Conservation (phyloP, 2,113 vertebrate species). For the Buteo buteo region DNA sequence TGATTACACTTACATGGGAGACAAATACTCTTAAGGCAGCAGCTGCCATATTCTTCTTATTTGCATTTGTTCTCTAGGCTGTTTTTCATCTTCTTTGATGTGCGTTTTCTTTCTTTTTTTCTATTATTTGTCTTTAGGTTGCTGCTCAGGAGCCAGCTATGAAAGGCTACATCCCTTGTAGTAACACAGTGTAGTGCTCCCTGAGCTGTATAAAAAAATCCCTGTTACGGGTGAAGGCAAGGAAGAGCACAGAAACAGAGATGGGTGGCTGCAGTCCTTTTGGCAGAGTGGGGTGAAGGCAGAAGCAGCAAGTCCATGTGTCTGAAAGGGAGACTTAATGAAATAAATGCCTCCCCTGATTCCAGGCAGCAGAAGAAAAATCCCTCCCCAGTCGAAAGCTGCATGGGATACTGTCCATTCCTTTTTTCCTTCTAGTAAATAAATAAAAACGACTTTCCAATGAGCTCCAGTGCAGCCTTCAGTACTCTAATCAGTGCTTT, state of each 20-base stretch:
- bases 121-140: neutral
- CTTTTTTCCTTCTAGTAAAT: neutral
- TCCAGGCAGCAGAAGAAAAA: neutral
- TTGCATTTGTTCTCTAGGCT: neutral
- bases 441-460: neutral
- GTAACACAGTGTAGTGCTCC: neutral
- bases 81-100: neutral
- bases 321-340: neutral
- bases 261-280: neutral
- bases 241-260: neutral
- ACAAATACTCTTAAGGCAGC: neutral
- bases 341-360: neutral
- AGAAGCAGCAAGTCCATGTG: neutral
- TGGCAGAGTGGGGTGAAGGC: neutral
- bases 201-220: neutral
- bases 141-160: neutral
- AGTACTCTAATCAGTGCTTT: neutral
- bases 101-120: too few relatives aligned
- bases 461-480: neutral
- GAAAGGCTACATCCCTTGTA: neutral
- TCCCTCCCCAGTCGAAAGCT: rapidly evolving
- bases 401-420: neutral
- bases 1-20: neutral
- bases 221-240: neutral
- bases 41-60: neutral